These are phyloP conservation scores for Porites divaricata DNA, from an alignment of 92 coral and sea anemone species.

Conservation along the genomic window DNA sequence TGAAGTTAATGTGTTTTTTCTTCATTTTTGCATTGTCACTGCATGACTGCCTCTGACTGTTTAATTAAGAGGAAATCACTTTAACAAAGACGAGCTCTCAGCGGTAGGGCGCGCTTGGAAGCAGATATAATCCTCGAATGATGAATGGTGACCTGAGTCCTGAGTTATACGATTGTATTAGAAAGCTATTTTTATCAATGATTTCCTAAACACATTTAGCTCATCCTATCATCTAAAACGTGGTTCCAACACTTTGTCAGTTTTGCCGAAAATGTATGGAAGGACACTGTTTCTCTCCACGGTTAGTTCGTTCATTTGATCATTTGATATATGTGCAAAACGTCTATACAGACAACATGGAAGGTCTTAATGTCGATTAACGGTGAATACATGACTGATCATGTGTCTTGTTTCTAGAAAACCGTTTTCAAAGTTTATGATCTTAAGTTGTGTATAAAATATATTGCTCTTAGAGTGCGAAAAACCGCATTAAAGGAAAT, in stretches of 20 bases:
- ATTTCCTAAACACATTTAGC: too few relatives aligned
- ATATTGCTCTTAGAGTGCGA: not conserved
- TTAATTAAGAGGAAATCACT: not conserved
- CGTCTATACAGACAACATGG: not conserved
- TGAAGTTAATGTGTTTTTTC: not conserved
- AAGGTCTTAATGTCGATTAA: not conserved
- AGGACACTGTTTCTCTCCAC: not conserved
- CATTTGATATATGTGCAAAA: too few relatives aligned
- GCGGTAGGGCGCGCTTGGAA: not conserved
- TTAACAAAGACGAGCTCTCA: not conserved
- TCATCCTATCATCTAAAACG: not conserved
- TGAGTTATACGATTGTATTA: not conserved
- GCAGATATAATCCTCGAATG: constrained; percentile 6
- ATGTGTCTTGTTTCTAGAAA: constrained; percentile 9
- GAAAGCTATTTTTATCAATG: not conserved
- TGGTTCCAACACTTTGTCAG: not conserved
- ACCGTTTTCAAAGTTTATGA: constrained; percentile 25
- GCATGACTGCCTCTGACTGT: not conserved
- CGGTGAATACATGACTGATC: not conserved
- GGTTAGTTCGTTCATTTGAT: too few relatives aligned
- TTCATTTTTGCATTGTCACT: not conserved
- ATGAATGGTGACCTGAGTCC: not conserved
- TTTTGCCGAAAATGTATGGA: not conserved
- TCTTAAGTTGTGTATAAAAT: constrained; percentile 4
- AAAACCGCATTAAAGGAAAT: constrained; percentile 18